phyloP scores from a whole-genome alignment of 2,113 vertebrate species.

The Heliornis fulica region DNA sequence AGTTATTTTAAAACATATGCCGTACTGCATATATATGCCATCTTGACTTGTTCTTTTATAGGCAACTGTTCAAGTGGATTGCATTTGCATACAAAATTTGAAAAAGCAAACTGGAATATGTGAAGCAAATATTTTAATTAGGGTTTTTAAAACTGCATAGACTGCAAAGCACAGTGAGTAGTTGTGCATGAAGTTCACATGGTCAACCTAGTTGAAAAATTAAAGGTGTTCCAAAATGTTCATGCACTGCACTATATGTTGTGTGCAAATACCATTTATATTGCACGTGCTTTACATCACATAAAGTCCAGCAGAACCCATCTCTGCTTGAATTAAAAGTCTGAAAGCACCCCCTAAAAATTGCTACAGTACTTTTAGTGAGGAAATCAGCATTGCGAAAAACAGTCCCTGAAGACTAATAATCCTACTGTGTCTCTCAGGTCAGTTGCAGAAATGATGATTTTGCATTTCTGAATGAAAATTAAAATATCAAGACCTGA shows the following conservation, averaged over 20 bases:
- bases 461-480: slow-evolving; percentile 11
- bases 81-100: neutral
- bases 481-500: neutral
- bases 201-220: neutral
- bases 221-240: neutral
- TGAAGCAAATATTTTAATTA: neutral
- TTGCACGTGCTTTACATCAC: neutral
- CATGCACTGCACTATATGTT: fast-evolving
- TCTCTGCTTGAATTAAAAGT: neutral
- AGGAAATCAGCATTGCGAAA: neutral
- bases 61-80: neutral
- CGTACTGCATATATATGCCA: neutral
- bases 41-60: neutral
- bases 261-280: neutral
- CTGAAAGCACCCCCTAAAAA: neutral
- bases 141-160: neutral
- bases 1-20: neutral
- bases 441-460: slow-evolving; percentile 5
- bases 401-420: neutral
- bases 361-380: neutral
- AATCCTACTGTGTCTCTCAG: neutral
- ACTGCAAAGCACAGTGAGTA: neutral
- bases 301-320: neutral
- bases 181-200: neutral
- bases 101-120: neutral